Base-by-base conservation (phyloP, 2,113 vertebrate species). In the Chunga burmeisteri region DNA sequence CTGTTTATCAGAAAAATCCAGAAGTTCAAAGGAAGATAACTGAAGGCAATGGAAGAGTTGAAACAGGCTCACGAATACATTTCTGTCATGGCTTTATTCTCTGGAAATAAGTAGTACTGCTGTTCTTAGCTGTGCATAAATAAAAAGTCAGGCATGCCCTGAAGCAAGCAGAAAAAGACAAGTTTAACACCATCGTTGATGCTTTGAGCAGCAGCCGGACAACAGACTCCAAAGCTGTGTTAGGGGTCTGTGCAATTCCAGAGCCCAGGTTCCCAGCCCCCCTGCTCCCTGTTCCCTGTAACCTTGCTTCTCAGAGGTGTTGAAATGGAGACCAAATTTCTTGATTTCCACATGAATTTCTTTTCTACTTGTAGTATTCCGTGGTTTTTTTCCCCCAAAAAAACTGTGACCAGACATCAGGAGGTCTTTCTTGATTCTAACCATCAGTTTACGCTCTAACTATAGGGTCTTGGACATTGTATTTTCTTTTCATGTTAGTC, bases 1-100 rank as follows among this genome's bases (percentile, higher is more conserved):
- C 55, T 81, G 61, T 74, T 94, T 84, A 74, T 94, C 87, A 62
- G 86, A 63, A 91, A 42, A 83, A 93, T 77, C 77, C 89, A 23
- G 58, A 36, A 70, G 72, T 93, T 93, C 90, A 86, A 86, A 96
- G 71, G 72, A 44, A 80, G 81, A 90, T 36, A 67, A 61, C 72
- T 86, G 68, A 83, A 89, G 77, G 92, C 92, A 23, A 17, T 8
- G 42, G 34, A 70, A 49, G 67, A 63, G 59, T 50, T 75, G 71
- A 62, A 81, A 55, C 12, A 19, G 32, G 47, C 75, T 81, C 85
- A 25, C 14, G 86, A 63, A 68, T 27, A 38, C 12, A 5, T 46
- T 63, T 73, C 79, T 70, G 62, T 75, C 67, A 34, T 20, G 68
- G 63, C 27, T 88, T 95, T 90, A 21, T 78, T 88, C 75, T 68